Evolutionary conservation across 2,888 invertebrate species (phyloP).

Genomic region (Philhelius pedissequus): DNA sequence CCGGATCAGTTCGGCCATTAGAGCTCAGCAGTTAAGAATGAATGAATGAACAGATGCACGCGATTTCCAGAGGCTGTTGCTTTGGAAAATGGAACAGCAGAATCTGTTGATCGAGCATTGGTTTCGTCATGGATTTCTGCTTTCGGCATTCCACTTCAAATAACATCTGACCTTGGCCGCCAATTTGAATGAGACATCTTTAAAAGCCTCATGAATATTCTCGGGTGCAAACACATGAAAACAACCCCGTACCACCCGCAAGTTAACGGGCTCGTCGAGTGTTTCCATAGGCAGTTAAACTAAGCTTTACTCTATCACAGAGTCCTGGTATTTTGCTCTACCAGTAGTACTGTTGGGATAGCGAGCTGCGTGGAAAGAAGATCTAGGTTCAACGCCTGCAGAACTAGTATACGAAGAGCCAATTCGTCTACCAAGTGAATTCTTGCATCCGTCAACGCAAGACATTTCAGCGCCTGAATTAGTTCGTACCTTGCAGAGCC

Average conservation of each 20-base stretch:
- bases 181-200: conserved; percentile 35
- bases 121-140: conserved; percentile 75
- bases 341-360: conserved; percentile 27
- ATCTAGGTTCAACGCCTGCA: conserved; percentile 19
- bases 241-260: conserved; percentile 25
- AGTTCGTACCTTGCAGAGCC: not conserved
- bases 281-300: conserved; percentile 50
- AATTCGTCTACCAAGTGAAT: not conserved
- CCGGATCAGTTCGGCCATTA: not conserved
- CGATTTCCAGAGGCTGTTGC: conserved; percentile 23
- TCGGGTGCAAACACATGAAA: conserved; percentile 35
- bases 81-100: conserved; percentile 35
- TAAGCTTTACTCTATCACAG: conserved; percentile 57
- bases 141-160: conserved; percentile 74
- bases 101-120: conserved; percentile 37
- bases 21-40: not conserved
- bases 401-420: conserved; percentile 11
- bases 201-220: conserved; percentile 12
- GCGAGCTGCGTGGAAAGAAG: conserved; percentile 35
- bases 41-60: conserved; percentile 25
- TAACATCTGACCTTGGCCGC: conserved; percentile 72
- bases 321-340: conserved; percentile 24
- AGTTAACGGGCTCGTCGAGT: conserved; percentile 76
- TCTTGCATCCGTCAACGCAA: not conserved
- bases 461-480: not conserved